Base-by-base conservation (phyloP, 2,888 invertebrate species). In the Cephus nigrinus region DNA sequence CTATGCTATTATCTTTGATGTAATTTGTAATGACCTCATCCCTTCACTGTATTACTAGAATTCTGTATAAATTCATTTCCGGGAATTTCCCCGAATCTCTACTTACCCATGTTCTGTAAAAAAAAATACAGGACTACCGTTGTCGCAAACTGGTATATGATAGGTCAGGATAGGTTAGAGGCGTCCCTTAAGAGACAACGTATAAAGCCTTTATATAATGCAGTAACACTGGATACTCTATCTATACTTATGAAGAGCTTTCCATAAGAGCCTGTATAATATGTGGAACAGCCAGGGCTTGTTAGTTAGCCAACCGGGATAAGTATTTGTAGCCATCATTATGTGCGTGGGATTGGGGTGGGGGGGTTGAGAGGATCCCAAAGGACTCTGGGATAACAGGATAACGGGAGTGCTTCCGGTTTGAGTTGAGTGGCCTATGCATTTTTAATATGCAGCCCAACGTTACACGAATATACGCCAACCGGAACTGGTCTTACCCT, bases 351-450 rank as follows among this genome's bases (percentile, higher is more conserved):
- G 75, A 34, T 34, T 35, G 33, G 33, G 5, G 33, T 5, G 9
- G 15, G 23, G 2, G 23, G 23, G 1, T 55, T 5, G 55, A 0
- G 23, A 36, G 12, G 71, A 68, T 78, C 75, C 78, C 75, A 34
- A 11, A 68, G 75, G 75, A 73, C 3, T 30, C 55, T 68, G 71
- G 71, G 75, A 73, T 71, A 71, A 71, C 71, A 33, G 71, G 71
- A 71, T 71, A 71, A 31, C 84, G 83, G 82, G 81, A 87, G 85
- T 85, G 87, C 87, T 89, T 88, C 87, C 89, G 87, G 85, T 89
- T 84, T 80, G 80, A 86, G 86, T 85, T 87, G 89, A 90, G 88
- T 88, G 87, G 86, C 83, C 82, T 86, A 86, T 90, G 86, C 82
- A 90, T 90, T 90, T 90, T 90, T 90, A 87, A 84, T 81, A 81